Conservation (phyloP, 2,797 vertebrate species). For the Nyctibius grandis region DNA sequence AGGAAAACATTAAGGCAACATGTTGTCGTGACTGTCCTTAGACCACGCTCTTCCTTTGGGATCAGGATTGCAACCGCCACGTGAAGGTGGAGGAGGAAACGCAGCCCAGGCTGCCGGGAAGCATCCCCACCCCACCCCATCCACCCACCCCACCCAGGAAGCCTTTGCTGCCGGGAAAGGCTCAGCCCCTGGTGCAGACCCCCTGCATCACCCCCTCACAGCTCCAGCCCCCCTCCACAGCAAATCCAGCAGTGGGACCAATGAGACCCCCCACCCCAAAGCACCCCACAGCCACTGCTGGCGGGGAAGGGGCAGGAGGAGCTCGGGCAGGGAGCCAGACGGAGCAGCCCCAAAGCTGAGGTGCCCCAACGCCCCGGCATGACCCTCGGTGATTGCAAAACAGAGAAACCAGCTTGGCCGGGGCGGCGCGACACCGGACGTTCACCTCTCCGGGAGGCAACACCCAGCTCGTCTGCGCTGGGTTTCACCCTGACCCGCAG, state of each 20-base stretch:
- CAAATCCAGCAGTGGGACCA: neutral
- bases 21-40: neutral
- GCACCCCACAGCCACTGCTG: rapidly evolving
- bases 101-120: neutral
- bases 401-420: neutral
- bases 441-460: neutral
- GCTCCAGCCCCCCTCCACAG: neutral
- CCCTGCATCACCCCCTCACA: neutral
- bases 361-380: neutral
- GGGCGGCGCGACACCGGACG: rapidly evolving
- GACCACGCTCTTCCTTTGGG: neutral
- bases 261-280: neutral
- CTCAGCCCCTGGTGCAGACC: neutral
- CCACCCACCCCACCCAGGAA: rapidly evolving
- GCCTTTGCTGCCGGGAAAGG: neutral
- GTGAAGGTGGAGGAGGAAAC: neutral
- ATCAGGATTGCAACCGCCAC: neutral
- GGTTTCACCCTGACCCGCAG: neutral
- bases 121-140: neutral
- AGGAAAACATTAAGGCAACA: neutral
- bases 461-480: neutral
- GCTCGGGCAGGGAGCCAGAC: neutral
- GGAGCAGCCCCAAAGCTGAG: neutral
- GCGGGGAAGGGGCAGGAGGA: neutral
- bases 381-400: neutral